phyloP scores from a whole-genome alignment of 2,113 vertebrate species.

The Lepus europaeus region DNA sequence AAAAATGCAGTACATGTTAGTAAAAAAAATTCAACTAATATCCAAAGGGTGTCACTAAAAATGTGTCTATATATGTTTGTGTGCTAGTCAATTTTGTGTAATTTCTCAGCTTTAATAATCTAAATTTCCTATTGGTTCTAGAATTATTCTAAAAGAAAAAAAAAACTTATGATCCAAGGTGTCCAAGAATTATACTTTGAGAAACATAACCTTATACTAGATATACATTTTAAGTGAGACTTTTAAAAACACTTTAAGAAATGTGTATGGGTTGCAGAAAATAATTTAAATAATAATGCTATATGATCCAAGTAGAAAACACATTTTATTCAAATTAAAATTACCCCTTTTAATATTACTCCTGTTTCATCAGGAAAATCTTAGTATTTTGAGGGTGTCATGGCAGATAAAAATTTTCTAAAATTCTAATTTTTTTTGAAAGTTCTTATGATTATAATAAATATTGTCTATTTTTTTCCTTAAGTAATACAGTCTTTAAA shows the following conservation, averaged over 20 bases:
- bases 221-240: slow-evolving; percentile 76
- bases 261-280: slow-evolving; percentile 80
- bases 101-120: slow-evolving; percentile 65
- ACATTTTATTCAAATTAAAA: slow-evolving; percentile 76
- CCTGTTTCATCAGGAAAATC: background rate
- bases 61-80: background rate
- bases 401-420: background rate
- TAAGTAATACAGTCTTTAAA: background rate
- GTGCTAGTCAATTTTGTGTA: slow-evolving; percentile 44
- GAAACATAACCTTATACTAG: slow-evolving; percentile 59
- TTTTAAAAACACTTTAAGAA: slow-evolving; percentile 72
- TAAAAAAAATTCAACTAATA: slow-evolving; percentile 9
- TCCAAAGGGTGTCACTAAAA: slow-evolving; percentile 32
- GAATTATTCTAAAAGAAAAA: slow-evolving; percentile 72
- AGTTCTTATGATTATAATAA: slow-evolving; percentile 33
- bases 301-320: slow-evolving; percentile 79
- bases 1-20: slow-evolving; percentile 70
- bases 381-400: background rate
- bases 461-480: background rate
- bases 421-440: slow-evolving; percentile 10
- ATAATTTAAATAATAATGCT: slow-evolving; percentile 79
- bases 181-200: slow-evolving; percentile 19
- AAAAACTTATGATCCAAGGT: slow-evolving; percentile 52
- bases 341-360: background rate
- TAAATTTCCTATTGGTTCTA: slow-evolving; percentile 55